Base-by-base conservation (phyloP, 2,113 vertebrate species). In the Engystomops pustulosus region DNA sequence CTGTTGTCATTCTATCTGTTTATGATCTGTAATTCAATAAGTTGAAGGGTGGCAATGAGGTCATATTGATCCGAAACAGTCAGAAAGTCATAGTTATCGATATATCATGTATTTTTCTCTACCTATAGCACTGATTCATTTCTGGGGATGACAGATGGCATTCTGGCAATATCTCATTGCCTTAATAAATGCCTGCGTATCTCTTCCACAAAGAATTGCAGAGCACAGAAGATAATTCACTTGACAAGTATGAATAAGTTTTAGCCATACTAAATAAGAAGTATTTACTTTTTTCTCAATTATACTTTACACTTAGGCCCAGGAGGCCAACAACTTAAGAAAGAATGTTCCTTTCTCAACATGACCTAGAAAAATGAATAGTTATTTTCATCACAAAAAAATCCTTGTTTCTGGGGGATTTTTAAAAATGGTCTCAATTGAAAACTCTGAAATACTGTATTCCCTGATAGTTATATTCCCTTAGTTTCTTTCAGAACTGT, bases 1-100 rank as follows among this genome's bases (percentile, higher is more conserved):
- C 30, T 77, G 72, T 67, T 51, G 72, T 62, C 72, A 77, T 68
- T 77, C 72, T 84, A 77, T 76, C 70, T 62, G 60, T 76, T 77
- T 83, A 83, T 65, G 53, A 83, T 83, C 72, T 84, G 34, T 83
- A 77, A 84, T 75, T 77, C 72, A 77, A 77, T 84, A 77, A 53
- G 77, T 36, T 84, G 82, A 84, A 78, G 60, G 72, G 58, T 77
- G 82, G 82, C 82, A 84, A 84, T 77, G 71, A 77, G 72, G 82
- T 77, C 82, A 77, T 84, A 84, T 84, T 84, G 72, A 84, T 84
- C 72, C 44, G 20, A 53, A 84, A 76, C 60, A 67, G 60, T 77
- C 68, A 81, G 67, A 72, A 69, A 58, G 80, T 58, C 38, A 36
- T 62, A 67, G 51, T 53, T 53, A 77, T 77, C 47, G 60, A 84